A percentile compares a stretch with the other conserved stretches of the same genome.
Evolutionary conservation across 2,797 vertebrate species (phyloP).

Genomic region (Chromis chromis): DNA sequence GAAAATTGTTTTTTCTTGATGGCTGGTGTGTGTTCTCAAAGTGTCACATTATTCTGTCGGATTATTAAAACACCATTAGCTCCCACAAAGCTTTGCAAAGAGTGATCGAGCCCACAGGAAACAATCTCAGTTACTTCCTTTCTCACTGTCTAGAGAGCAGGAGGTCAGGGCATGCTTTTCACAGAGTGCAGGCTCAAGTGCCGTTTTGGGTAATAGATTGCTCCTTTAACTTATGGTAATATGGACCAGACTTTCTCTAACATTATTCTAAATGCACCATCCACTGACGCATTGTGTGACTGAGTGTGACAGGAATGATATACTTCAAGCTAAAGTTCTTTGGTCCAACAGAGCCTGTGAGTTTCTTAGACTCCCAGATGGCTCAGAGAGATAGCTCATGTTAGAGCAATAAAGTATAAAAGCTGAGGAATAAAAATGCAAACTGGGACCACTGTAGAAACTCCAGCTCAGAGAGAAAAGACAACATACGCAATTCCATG

Average conservation of each 20-base stretch:
- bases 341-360: too few species aligned
- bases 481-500: too few species aligned
- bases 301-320: not conserved
- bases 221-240: constrained; percentile 28
- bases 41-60: constrained; percentile 41
- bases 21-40: constrained; percentile 13
- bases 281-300: not conserved
- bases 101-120: constrained; percentile 29
- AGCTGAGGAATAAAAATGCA: not conserved
- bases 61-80: constrained; percentile 50
- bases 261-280: constrained; percentile 10
- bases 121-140: constrained; percentile 39
- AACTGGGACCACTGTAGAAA: too few species aligned
- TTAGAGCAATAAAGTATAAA: too few species aligned
- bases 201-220: constrained; percentile 43
- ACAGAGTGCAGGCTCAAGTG: constrained; percentile 17
- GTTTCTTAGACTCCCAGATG: too few species aligned
- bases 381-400: too few species aligned
- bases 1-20: constrained; percentile 39
- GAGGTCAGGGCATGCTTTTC: constrained; percentile 40
- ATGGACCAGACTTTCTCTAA: constrained; percentile 36
- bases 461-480: too few species aligned
- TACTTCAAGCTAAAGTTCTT: not conserved
- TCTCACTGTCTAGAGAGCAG: constrained; percentile 26
- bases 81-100: constrained; percentile 28